Conservation (phyloP, 2,113 vertebrate genomes). For the Gadus macrocephalus region DNA sequence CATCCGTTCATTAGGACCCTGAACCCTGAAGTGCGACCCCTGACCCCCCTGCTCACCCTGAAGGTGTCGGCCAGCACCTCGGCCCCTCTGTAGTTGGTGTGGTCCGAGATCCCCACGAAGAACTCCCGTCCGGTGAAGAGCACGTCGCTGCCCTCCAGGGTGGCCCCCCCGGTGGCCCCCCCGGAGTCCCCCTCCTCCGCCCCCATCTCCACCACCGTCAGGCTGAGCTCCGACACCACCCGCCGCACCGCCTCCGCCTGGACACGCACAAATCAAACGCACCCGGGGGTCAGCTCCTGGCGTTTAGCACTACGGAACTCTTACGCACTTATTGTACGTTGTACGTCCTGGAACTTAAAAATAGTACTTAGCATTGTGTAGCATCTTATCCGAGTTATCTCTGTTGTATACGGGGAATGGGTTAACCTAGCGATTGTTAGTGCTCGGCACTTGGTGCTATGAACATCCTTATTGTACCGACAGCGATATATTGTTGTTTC, state of each 20-base stretch:
- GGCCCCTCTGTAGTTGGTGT: conserved; percentile 86
- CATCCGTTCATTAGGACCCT: neutral
- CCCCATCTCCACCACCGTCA: conserved; percentile 79
- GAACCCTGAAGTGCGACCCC: no score
- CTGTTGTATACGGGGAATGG: no score
- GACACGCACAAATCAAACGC: neutral
- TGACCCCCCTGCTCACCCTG: conserved; percentile 59
- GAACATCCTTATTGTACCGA: no score
- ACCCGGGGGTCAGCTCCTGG: no score
- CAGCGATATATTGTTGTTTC: no score
- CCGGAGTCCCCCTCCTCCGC: conserved; percentile 62
- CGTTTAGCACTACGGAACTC: no score
- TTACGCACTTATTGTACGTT: no score
- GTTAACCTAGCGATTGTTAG: no score
- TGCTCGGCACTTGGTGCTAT: no score
- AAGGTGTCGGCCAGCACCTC: conserved; percentile 86
- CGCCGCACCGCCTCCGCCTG: conserved; percentile 79
- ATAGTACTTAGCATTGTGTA: no score
- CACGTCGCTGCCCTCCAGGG: conserved; percentile 85
- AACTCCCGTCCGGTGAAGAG: conserved; percentile 90
- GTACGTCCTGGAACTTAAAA: no score
- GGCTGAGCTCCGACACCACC: conserved; percentile 80
- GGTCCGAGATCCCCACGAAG: conserved; percentile 87
- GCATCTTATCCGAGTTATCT: no score
- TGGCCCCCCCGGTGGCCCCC: conserved; percentile 79